Evolutionary conservation across 2,113 vertebrate species (phyloP).

Genomic region (Hemiprocne comata): DNA sequence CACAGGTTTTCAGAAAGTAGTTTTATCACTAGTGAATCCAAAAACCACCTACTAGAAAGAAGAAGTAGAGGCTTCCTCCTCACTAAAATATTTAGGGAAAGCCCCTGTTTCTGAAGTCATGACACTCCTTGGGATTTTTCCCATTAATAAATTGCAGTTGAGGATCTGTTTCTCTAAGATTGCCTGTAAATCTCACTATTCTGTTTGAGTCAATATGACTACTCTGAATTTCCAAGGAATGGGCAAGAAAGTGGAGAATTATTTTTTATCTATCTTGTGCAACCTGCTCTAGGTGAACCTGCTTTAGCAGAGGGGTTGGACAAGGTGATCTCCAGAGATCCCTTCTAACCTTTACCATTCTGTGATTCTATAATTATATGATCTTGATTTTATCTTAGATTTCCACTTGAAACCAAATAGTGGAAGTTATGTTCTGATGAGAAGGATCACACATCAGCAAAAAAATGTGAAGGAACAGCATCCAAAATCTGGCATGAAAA

Average conservation of each 20-base stretch:
- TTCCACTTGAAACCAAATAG: not conserved
- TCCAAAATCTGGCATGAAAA: not conserved
- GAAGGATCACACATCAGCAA: not conserved
- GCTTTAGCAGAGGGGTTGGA: no score
- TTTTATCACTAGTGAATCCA: not conserved
- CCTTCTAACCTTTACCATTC: no score
- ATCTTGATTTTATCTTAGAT: not conserved
- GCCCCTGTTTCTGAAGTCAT: not conserved
- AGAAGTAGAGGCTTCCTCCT: not conserved
- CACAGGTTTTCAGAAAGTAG: not conserved
- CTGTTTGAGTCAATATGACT: not conserved
- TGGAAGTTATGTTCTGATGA: not conserved
- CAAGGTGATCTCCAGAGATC: no score
- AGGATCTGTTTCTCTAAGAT: not conserved
- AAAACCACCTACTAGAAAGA: not conserved
- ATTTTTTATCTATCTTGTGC: not conserved
- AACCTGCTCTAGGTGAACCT: no score
- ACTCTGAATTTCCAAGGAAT: not conserved
- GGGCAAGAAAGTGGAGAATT: not conserved
- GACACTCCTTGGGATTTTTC: not conserved
- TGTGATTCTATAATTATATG: not conserved
- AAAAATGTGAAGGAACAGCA: not conserved
- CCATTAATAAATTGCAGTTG: not conserved
- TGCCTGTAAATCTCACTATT: not conserved
- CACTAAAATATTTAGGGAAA: not conserved